Percentiles rank a stretch among this genome's conserved stretches.
Evolutionary conservation across 2,797 vertebrate genomes (phyloP).

Genomic region (Myotis findleyi): DNA sequence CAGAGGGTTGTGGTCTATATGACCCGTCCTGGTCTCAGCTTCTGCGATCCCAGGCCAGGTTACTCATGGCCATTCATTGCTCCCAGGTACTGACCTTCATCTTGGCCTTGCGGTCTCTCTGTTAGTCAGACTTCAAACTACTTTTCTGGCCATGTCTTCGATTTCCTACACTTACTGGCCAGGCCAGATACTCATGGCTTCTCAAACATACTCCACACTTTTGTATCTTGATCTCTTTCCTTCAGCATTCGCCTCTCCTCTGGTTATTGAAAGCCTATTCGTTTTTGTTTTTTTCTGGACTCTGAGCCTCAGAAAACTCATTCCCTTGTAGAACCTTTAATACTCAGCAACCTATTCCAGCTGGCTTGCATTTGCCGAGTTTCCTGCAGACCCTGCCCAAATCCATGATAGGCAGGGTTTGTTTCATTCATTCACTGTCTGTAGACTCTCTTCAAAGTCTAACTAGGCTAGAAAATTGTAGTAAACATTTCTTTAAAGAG

Average conservation of each 20-base stretch:
- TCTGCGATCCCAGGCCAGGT: background rate
- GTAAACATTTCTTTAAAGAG: constrained; percentile 25
- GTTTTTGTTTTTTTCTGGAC: background rate
- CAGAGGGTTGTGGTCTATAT: too few relatives aligned
- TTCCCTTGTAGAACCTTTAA: background rate
- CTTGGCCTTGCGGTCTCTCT: background rate
- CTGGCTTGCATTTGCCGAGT: background rate
- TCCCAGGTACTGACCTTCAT: background rate
- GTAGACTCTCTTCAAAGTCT: background rate
- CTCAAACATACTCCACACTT: background rate
- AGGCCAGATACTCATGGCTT: background rate
- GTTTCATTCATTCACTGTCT: background rate
- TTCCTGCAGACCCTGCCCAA: background rate
- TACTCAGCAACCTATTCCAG: background rate
- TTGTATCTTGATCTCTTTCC: background rate
- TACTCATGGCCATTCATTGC: background rate
- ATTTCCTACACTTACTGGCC: background rate
- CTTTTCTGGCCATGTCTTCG: background rate
- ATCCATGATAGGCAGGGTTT: background rate
- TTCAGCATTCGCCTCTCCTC: background rate
- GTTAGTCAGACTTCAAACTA: background rate
- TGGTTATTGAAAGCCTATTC: background rate
- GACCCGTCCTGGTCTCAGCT: background rate
- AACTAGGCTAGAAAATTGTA: background rate
- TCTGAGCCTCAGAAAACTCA: background rate